A percentile compares a stretch with the other conserved stretches of the same genome.
phyloP scores from a whole-genome alignment of 1,140 invertebrate genomes.

The Halyomorpha halys region DNA sequence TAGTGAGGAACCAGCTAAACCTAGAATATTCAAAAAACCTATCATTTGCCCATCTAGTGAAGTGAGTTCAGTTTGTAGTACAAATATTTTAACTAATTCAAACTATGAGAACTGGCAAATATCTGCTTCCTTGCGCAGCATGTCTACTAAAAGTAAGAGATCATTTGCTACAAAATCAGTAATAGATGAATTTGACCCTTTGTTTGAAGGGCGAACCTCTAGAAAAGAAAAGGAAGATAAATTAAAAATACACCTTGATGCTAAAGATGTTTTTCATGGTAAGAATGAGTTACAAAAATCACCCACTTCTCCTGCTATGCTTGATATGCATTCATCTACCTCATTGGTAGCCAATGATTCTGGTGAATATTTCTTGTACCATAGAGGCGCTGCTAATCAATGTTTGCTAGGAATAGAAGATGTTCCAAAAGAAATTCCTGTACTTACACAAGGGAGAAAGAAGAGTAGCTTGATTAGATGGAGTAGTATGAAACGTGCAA shows the following conservation, averaged over 20 bases:
- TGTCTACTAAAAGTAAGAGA: conserved; percentile 18
- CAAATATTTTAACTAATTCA: conserved; percentile 25
- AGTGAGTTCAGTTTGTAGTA: conserved; percentile 20
- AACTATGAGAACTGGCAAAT: conserved; percentile 27
- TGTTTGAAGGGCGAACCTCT: conserved; percentile 27
- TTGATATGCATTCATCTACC: background rate
- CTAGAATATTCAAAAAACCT: conserved; percentile 1
- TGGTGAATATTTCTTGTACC: conserved; percentile 27
- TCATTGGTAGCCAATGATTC: background rate
- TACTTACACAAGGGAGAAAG: conserved; percentile 33
- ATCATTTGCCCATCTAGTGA: conserved; percentile 1
- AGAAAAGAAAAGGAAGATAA: conserved; percentile 14
- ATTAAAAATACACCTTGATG: background rate
- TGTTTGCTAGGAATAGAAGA: conserved; percentile 20
- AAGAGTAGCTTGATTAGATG: conserved; percentile 34
- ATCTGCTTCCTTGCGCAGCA: background rate
- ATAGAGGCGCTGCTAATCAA: conserved; percentile 20
- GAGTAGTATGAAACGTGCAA: conserved; percentile 35
- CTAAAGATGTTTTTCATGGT: background rate
- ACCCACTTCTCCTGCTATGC: background rate
- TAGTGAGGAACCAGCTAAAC: conserved; percentile 7
- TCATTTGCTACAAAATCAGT: conserved; percentile 29
- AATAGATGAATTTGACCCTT: conserved; percentile 34
- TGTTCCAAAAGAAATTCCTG: conserved; percentile 30
- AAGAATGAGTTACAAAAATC: background rate